phyloP scores from a whole-genome alignment of 2,113 vertebrate genomes.

The Sigmodon hispidus region DNA sequence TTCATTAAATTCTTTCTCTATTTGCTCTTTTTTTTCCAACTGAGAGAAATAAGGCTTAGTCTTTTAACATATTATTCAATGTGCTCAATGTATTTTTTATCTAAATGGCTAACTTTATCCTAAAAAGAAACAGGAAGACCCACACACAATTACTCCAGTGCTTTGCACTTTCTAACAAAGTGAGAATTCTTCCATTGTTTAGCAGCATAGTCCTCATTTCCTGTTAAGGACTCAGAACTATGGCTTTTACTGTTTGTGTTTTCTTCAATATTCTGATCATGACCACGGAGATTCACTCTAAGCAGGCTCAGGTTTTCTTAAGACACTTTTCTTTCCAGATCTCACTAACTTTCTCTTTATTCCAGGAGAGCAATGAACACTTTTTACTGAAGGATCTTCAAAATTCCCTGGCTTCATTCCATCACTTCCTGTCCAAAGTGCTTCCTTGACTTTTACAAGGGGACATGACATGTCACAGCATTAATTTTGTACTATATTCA shows the following conservation, averaged over 20 bases:
- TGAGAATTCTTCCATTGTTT: background rate
- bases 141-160: background rate
- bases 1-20: background rate
- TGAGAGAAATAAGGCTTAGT: fast-evolving
- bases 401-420: background rate
- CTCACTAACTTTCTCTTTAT: background rate
- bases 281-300: background rate
- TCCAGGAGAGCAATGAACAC: background rate
- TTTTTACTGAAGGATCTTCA: too few relatives aligned
- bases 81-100: too few relatives aligned
- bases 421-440: background rate
- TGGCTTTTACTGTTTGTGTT: background rate
- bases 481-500: background rate
- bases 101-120: background rate
- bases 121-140: background rate
- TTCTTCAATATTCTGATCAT: background rate
- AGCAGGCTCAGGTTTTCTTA: background rate
- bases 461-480: background rate
- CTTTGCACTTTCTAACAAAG: background rate
- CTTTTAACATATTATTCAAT: background rate
- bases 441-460: background rate
- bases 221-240: background rate
- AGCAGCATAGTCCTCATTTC: background rate
- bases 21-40: background rate
- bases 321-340: background rate